Conservation (phyloP, 1,140 invertebrate genomes). For the Papilio machaon region DNA sequence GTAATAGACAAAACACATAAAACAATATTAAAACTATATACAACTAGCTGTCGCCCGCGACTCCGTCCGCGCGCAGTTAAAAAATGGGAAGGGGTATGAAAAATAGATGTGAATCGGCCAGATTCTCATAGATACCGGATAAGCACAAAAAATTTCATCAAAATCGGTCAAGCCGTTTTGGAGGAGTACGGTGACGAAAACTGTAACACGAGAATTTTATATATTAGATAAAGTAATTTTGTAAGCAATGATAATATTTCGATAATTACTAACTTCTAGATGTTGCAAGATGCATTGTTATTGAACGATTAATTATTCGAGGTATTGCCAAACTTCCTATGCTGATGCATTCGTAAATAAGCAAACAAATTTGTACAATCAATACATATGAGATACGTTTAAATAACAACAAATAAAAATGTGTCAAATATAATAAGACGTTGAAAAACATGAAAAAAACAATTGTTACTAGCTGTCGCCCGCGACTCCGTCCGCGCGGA, state of each 20-base stretch:
- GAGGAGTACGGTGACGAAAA: too few species aligned
- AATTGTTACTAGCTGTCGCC: too few species aligned
- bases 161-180: too few species aligned
- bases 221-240: background rate
- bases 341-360: background rate
- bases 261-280: background rate
- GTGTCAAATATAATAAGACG: background rate
- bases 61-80: too few species aligned
- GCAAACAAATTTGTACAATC: background rate
- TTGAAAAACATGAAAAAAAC: too few species aligned
- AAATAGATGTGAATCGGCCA: too few species aligned
- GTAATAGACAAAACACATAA: background rate
- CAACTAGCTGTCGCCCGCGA: too few species aligned
- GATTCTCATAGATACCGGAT: too few species aligned
- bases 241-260: background rate
- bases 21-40: background rate
- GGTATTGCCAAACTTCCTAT: constrained; percentile 15
- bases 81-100: too few species aligned
- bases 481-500: too few species aligned
- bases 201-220: too few species aligned
- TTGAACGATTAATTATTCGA: constrained; percentile 16
- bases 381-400: background rate
- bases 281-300: background rate
- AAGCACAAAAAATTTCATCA: too few species aligned
- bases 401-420: background rate